A percentile compares a stretch with the other conserved stretches of the same genome.
These are phyloP conservation scores for Lepus americanus DNA, from an alignment of 2,113 vertebrate species.

Conservation along the genomic window DNA sequence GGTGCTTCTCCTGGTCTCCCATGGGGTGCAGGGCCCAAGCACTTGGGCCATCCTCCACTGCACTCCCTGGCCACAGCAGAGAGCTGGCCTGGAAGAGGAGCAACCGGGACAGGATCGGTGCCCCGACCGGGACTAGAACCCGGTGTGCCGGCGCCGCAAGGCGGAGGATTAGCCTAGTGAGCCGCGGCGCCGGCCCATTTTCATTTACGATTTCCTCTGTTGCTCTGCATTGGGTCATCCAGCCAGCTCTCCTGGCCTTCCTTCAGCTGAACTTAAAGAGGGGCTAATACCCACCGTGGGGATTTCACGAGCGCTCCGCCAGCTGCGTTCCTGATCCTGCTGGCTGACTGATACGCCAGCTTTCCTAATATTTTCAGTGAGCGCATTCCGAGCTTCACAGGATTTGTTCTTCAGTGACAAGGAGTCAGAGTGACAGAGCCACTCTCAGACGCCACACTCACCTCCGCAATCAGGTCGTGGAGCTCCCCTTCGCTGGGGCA, in stretches of 20 bases:
- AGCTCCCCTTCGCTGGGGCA: slow-evolving; percentile 94
- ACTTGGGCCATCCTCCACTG: too few species aligned
- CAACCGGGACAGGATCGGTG: too few species aligned
- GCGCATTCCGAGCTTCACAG: neutral
- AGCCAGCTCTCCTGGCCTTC: neutral
- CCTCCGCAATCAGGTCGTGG: slow-evolving; percentile 92
- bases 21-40: too few species aligned
- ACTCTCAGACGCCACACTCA: slow-evolving; percentile 70
- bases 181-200: too few species aligned
- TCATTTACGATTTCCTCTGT: neutral
- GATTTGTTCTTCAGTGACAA: neutral
- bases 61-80: too few species aligned
- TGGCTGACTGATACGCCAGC: neutral
- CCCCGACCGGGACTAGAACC: too few species aligned
- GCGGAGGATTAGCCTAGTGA: too few species aligned
- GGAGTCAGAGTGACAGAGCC: neutral
- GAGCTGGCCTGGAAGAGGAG: too few species aligned
- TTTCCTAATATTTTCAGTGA: neutral
- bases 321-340: neutral
- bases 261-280: slow-evolving; percentile 24
- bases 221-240: neutral
- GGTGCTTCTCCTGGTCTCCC: too few species aligned
- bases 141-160: too few species aligned
- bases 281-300: neutral
- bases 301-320: neutral